These are phyloP conservation scores for Dasyurus viverrinus DNA, from an alignment of 2,113 vertebrate species.

Conservation along the genomic window DNA sequence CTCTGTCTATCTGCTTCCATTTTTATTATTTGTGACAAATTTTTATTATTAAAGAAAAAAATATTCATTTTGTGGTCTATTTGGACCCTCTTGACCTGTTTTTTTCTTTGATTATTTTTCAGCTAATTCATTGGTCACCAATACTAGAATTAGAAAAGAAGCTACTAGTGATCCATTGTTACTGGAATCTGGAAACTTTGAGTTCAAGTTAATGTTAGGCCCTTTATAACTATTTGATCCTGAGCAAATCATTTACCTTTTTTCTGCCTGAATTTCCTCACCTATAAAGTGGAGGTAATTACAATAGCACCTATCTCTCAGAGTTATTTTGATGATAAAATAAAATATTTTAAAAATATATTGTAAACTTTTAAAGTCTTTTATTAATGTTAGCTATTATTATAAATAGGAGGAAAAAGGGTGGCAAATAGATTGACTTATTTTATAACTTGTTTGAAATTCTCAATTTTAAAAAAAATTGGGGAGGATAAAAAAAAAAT, in stretches of 20 bases:
- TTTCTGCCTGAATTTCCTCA: not conserved
- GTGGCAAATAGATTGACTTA: not conserved
- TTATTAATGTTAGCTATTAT: not conserved
- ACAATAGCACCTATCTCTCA: not conserved
- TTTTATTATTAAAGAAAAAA: slow-evolving; percentile 10
- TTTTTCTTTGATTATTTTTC: not conserved
- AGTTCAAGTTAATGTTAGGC: not conserved
- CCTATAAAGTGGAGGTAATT: not conserved
- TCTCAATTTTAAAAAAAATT: not conserved
- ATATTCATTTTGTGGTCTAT: not conserved
- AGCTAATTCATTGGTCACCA: not conserved
- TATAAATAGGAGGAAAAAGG: not conserved
- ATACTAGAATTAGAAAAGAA: not conserved
- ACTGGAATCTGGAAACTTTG: not conserved
- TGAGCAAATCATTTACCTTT: not conserved
- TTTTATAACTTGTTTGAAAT: not conserved
- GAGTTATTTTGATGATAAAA: not conserved
- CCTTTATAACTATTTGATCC: not conserved
- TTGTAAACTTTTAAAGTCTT: not conserved
- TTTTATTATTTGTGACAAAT: slow-evolving; percentile 8
- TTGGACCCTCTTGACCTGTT: not conserved
- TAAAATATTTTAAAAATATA: not conserved
- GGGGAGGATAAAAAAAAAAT: not conserved
- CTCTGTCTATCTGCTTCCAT: no score
- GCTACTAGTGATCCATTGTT: not conserved